phyloP scores from a whole-genome alignment of 1,140 invertebrate species.

The Vanessa tameamea region DNA sequence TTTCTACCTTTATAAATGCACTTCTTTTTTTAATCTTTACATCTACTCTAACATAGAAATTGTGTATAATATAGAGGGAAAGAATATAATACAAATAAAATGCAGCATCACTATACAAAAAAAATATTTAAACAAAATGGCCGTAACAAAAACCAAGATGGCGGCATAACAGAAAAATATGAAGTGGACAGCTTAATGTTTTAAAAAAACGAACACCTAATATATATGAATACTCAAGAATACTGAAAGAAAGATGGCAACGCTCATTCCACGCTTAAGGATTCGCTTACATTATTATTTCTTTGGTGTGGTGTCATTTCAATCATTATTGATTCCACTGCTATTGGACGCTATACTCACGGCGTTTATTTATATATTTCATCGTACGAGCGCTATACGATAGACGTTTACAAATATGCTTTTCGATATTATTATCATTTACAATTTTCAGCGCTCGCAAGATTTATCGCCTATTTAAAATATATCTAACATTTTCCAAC shows the following conservation, averaged over 20 bases:
- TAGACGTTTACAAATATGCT: conserved; percentile 12
- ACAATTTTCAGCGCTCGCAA: conserved; percentile 31
- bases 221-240: conserved; percentile 71
- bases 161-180: conserved; percentile 25
- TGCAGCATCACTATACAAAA: conserved; percentile 31
- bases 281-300: conserved; percentile 68
- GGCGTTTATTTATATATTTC: conserved; percentile 43
- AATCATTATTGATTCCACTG: conserved; percentile 60
- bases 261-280: conserved; percentile 59
- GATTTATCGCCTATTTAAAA: conserved; percentile 38
- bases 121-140: conserved; percentile 34
- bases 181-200: conserved; percentile 43
- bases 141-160: conserved; percentile 36
- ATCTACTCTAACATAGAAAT: conserved; percentile 60
- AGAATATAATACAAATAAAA: conserved; percentile 35
- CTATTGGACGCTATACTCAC: conserved; percentile 73
- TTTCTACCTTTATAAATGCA: conserved; percentile 79
- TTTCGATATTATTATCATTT: conserved; percentile 27
- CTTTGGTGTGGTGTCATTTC: conserved; percentile 78
- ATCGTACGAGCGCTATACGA: conserved; percentile 11
- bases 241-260: conserved; percentile 74
- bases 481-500: conserved; percentile 53
- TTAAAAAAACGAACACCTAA: conserved; percentile 49
- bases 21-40: conserved; percentile 70
- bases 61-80: conserved; percentile 40